Percentiles rank a stretch among this genome's conserved stretches.
These are phyloP conservation scores for Chunga burmeisteri DNA, from an alignment of 2,113 vertebrate genomes.

Conservation along the genomic window DNA sequence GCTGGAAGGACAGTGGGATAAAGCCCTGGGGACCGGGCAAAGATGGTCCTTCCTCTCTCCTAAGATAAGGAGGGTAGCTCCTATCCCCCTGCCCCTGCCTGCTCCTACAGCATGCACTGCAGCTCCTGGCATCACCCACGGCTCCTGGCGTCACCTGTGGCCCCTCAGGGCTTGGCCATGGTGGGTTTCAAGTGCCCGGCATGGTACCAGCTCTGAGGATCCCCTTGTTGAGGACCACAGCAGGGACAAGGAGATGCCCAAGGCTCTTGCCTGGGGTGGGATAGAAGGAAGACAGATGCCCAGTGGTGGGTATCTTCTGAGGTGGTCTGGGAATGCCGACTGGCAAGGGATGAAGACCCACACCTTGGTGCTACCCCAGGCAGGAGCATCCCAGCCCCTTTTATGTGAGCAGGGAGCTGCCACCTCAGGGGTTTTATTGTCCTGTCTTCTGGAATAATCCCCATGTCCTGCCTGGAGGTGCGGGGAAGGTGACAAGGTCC, in stretches of 20 bases:
- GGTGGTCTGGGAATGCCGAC: not conserved
- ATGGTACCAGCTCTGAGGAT: not conserved
- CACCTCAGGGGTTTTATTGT: not conserved
- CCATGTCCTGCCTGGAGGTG: not conserved
- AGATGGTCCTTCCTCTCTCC: not conserved
- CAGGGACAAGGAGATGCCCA: not conserved
- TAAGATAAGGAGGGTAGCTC: not conserved
- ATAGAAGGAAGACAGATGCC: not conserved
- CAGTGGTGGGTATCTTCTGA: not conserved
- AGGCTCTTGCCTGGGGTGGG: not conserved
- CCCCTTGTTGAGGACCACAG: not conserved
- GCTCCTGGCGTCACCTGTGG: not conserved
- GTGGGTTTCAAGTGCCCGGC: not conserved
- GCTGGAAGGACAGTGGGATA: not conserved
- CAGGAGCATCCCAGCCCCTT: not conserved
- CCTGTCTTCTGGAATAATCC: not conserved
- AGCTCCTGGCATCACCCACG: not conserved
- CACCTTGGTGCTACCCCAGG: accelerated
- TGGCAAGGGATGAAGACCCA: not conserved
- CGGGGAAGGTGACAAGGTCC: not conserved
- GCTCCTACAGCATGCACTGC: not conserved
- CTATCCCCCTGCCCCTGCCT: not conserved
- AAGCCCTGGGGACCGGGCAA: not conserved
- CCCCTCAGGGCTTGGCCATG: not conserved
- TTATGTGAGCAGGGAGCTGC: not conserved